Percentiles rank a stretch among this genome's conserved stretches.
Evolutionary conservation across 2,888 invertebrate species (phyloP).

Genomic region (Dichetophora obliterata): DNA sequence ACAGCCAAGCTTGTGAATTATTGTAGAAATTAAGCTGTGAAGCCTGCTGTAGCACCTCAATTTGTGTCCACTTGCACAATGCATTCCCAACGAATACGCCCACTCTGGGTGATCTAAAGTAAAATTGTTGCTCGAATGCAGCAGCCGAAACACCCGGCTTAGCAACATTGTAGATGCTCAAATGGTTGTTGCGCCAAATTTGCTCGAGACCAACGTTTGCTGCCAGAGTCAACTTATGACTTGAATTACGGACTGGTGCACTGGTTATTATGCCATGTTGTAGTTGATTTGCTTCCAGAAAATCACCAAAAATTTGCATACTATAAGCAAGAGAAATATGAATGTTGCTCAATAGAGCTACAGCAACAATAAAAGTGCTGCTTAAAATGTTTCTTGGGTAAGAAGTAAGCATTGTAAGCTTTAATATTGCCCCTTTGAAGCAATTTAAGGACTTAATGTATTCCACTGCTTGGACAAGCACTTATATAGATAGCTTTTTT

Average conservation of each 20-base stretch:
- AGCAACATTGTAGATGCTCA: conserved; percentile 55
- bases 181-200: conserved; percentile 51
- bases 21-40: conserved; percentile 56
- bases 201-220: conserved; percentile 38
- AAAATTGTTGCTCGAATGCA: conserved; percentile 54
- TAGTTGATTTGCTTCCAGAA: conserved; percentile 59
- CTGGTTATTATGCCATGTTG: conserved; percentile 59
- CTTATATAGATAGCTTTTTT: too few species aligned
- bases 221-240: background rate
- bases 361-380: background rate
- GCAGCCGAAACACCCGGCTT: background rate
- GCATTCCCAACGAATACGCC: conserved; percentile 56
- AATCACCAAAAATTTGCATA: conserved; percentile 58
- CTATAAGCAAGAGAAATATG: conserved; percentile 23
- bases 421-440: too few species aligned
- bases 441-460: too few species aligned
- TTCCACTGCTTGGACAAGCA: too few species aligned
- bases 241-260: conserved; percentile 30
- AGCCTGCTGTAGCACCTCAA: conserved; percentile 49
- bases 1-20: conserved; percentile 60
- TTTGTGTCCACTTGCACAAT: conserved; percentile 41
- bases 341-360: background rate
- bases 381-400: too few species aligned
- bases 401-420: too few species aligned
- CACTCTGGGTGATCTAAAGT: conserved; percentile 52